Base-by-base conservation (phyloP, 2,113 vertebrate species). In the Hoplias malabaricus region DNA sequence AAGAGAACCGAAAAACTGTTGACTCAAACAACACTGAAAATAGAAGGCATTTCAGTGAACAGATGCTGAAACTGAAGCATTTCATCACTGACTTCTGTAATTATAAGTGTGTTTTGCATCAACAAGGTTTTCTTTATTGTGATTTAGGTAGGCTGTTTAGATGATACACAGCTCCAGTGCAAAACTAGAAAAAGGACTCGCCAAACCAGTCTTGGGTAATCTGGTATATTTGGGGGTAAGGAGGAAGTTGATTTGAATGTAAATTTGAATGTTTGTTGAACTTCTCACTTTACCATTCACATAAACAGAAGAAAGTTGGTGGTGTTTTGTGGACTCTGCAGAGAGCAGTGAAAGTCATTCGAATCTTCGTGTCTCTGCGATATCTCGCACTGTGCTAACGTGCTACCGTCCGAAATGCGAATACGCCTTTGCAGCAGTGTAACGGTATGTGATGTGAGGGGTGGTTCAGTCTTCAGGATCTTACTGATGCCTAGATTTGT, bases 361-460 rank as follows among this genome's bases (percentile, higher is more conserved):
- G 57, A 57, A 36, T 69, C 74, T 78, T 82, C 82, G 29, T 84
- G 78, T 81, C 65, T 31, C 82, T 85, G 85, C 84, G 77, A 90
- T 36, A 88, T 87, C 82, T 89, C 83, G 71, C 88, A 87, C 86
- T 86, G 75, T 69, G 67, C 82, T 78, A 67, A 33, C 70, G 81
- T 66, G 59, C 48, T 61, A 59, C 36, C 81, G 62, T 84, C 75
- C 62, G 75, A 85, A 83, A 75, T 50, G 33, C 36, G 21, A 34
- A 63, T 0, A 7, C 8, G 59, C 73, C 80, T 67, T 89, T 53
- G 67, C 85, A 87, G 70, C 65, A 78, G 76, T 80, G 75, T 77
- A 75, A 67, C 76, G 29, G 54, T 84, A 84, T 84, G 80, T 79
- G 83, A 76, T 34, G 71, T 78, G 86, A 86, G 83, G 85, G 82